Base-by-base conservation (phyloP, 2,797 vertebrate genomes). In the Poliocrania exsul region DNA sequence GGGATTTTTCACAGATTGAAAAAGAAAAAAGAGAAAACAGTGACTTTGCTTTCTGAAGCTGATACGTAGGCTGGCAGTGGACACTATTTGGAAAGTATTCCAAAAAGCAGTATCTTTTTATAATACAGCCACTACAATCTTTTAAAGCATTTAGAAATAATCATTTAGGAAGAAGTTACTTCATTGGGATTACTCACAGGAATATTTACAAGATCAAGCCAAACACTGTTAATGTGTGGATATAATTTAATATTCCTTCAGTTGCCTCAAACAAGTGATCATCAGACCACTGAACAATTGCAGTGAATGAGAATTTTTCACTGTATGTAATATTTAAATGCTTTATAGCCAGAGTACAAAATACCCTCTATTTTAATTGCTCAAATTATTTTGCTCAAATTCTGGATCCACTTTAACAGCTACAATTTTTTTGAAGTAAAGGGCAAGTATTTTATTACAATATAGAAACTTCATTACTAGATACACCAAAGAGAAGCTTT, bases 401-500 rank as follows among this genome's bases (percentile, higher is more conserved):
- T 54, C 81, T 71, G 38, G 40, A 91, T 85, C 88, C 51, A 84
- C 50, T 38, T 91, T 60, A 86, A 62, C 46, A 80, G 57, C 24
- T 56, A 73, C 46, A 49, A 94, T 94, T 96, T 93, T 29, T 94
- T 96, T 92, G 81, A 93, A 88, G 77, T 94, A 91, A 96, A 95
- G 57, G 37, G 16, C 50, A 51, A 51, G 28, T 53, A 31, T 53
- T 31, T 12, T 53, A 31, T 53, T 31, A 31, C 11, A 53, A 29
- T 18, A 53, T 31, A 53, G 50, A 53, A 96, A 94, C 37, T 90
- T 95, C 77, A 73, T 11, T 80, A 61, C 49, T 56, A 81, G 71
- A 86, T 26, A 49, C 50, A 85, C 72, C 81, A 89, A 92, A 92
- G 70, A 93, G 53, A 89, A 85, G 38, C 12, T 16, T 82, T 88